A percentile compares a stretch with the other conserved stretches of the same genome.
phyloP scores from a whole-genome alignment of 2,888 invertebrate species.

The Germaria angustata region DNA sequence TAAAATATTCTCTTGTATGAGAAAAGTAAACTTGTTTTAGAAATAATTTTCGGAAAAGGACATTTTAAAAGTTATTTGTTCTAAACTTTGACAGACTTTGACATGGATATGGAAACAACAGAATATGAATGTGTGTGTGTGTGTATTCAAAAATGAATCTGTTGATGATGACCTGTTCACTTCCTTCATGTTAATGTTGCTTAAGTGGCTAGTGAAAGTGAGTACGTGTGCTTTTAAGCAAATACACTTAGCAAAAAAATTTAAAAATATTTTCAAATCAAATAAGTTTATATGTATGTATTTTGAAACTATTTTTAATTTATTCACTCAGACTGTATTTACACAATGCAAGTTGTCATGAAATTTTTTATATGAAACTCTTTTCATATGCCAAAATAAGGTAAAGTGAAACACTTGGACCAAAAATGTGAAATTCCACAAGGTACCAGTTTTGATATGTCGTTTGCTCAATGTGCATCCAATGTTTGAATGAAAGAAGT shows the following conservation, averaged over 20 bases:
- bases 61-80: slow-evolving; percentile 42
- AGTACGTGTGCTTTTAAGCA: slow-evolving; percentile 11
- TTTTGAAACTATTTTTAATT: no score
- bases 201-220: slow-evolving; percentile 62
- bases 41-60: slow-evolving; percentile 30
- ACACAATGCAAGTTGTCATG: no score
- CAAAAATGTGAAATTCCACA: no score
- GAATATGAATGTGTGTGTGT: no score
- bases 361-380: no score
- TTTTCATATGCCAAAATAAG: no score
- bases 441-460: no score
- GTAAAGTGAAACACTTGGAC: no score
- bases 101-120: slow-evolving; percentile 66
- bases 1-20: slow-evolving; percentile 58
- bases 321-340: no score
- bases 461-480: no score
- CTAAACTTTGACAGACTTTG: slow-evolving; percentile 68
- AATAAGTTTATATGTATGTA: no score
- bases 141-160: slow-evolving; percentile 30
- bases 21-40: slow-evolving; percentile 12
- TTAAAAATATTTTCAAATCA: not conserved
- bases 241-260: slow-evolving; percentile 21
- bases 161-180: slow-evolving; percentile 64
- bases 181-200: slow-evolving; percentile 52
- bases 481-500: no score